These are phyloP conservation scores for Hycleus cichorii DNA, from an alignment of 1,140 invertebrate species.

Conservation along the genomic window DNA sequence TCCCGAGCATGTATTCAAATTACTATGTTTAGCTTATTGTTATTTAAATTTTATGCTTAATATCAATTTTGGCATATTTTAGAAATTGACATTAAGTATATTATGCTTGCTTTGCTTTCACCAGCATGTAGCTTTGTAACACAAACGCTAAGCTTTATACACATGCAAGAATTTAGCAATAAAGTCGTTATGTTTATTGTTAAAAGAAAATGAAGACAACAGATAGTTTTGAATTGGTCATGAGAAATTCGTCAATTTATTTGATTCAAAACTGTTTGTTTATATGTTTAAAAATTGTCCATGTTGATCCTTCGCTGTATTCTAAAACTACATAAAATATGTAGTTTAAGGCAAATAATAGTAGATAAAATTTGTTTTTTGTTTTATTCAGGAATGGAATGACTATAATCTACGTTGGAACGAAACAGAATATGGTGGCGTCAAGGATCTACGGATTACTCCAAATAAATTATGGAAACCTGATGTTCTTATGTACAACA, in stretches of 20 bases:
- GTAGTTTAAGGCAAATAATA: not conserved
- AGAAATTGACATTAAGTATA: not conserved
- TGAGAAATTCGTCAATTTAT: not conserved
- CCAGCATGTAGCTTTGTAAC: slow-evolving; percentile 8
- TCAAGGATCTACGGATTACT: slow-evolving; percentile 93
- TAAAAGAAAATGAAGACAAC: not conserved
- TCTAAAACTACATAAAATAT: not conserved
- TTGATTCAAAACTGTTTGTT: slow-evolving; percentile 4
- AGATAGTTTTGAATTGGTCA: slow-evolving; percentile 2
- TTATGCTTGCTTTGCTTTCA: slow-evolving; percentile 1
- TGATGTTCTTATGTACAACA: slow-evolving; percentile 99
- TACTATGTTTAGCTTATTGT: slow-evolving; percentile 10
- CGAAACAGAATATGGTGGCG: slow-evolving; percentile 88
- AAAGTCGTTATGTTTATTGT: slow-evolving; percentile 6
- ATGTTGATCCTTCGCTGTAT: not conserved
- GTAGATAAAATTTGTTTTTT: not conserved
- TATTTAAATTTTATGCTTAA: not conserved
- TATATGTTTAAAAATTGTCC: not conserved
- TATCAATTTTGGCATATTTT: not conserved
- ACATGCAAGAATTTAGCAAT: slow-evolving; percentile 4
- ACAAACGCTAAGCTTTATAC: slow-evolving; percentile 4
- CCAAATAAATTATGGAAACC: slow-evolving; percentile 97
- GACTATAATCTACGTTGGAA: slow-evolving; percentile 98
- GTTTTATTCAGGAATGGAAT: slow-evolving; percentile 83
- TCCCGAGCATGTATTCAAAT: slow-evolving; percentile 14